Conservation (phyloP, 2,888 invertebrate species). For the Eudemis profundana region DNA sequence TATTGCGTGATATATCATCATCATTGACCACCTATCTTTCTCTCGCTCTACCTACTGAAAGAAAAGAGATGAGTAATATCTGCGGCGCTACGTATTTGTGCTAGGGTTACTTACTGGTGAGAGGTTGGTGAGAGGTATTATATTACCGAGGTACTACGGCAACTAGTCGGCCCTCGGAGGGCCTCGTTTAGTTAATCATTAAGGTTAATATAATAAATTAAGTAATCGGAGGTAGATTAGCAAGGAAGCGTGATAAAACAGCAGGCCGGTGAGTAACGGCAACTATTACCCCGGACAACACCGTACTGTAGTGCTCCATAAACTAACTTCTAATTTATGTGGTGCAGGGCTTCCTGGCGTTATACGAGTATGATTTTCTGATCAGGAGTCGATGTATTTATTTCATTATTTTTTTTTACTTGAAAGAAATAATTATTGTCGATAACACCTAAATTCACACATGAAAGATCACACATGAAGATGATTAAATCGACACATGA, state of each 20-base stretch:
- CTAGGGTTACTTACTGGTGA: too few relatives aligned
- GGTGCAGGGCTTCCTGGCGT: not conserved
- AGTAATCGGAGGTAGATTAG: conserved; percentile 18
- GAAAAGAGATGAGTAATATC: too few relatives aligned
- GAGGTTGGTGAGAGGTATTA: not conserved
- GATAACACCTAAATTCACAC: too few relatives aligned
- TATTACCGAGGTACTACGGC: not conserved
- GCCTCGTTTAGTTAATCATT: conserved; percentile 1
- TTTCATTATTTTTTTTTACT: not conserved
- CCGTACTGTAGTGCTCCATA: not conserved
- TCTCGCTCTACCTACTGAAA: too few relatives aligned
- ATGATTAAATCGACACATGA: too few relatives aligned
- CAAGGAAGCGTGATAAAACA: conserved; percentile 22
- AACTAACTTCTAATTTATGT: conserved; percentile 5
- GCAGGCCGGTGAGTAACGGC: conserved; percentile 9
- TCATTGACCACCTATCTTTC: too few relatives aligned
- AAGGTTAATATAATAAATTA: conserved; percentile 20
- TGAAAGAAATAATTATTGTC: not conserved
- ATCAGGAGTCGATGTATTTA: not conserved
- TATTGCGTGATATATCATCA: too few relatives aligned
- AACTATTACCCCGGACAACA: conserved; percentile 18
- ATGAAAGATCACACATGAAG: too few relatives aligned
- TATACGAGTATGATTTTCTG: not conserved
- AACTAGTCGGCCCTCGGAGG: not conserved
- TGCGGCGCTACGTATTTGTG: too few relatives aligned